Evolutionary conservation across 2,797 vertebrate genomes (phyloP), one percentile per base, ranked within the genome.

Genomic region (Acipenser oxyrinchus): DNA sequence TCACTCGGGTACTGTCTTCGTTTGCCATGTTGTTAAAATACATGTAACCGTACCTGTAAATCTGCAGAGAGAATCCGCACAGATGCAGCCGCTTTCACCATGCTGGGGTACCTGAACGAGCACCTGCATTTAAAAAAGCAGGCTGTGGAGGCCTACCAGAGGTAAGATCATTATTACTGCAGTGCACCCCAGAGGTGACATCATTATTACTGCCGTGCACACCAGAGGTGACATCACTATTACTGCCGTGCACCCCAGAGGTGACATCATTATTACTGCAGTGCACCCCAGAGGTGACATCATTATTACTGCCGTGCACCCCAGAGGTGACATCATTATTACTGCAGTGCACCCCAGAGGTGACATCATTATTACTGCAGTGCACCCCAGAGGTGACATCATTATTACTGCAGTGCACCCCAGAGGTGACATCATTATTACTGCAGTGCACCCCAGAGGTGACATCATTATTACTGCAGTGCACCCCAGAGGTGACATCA

Each of bases 41-140:
- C 23, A 37, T 37, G 23, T 37, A 37, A 37, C 23, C 23, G 4
- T 37, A 37, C 23, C 23, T 37, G 23, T 37, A 37, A 37, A 37
- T 67, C 75, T 77, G 13, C 78, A 99, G 97, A 95, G 85, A 91
- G 97, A 81, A 93, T 94, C 78, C 92, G 92, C 70, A 91, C 88
- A 0, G 94, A 97, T 69, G 80, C 92, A 0, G 86, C 88, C 60
- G 91, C 92, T 66, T 97, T 97, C 76, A 87, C 89, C 49, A 98
- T 98, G 96, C 82, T 99, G 69, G 96, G 95, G 48, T 97, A 92
- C 79, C 84, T 99, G 75, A 96, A 92, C 74, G 96, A 98, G 66
- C 86, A 89, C 76, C 84, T 99, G 11, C 86, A 91, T 48, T 81
- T 99, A 49, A 95, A 91, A 78, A 91, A 80, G 59, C 93, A 97